These are phyloP conservation scores for Zeugodacus cucurbitae DNA, from an alignment of 1,140 invertebrate genomes.

Conservation along the genomic window DNA sequence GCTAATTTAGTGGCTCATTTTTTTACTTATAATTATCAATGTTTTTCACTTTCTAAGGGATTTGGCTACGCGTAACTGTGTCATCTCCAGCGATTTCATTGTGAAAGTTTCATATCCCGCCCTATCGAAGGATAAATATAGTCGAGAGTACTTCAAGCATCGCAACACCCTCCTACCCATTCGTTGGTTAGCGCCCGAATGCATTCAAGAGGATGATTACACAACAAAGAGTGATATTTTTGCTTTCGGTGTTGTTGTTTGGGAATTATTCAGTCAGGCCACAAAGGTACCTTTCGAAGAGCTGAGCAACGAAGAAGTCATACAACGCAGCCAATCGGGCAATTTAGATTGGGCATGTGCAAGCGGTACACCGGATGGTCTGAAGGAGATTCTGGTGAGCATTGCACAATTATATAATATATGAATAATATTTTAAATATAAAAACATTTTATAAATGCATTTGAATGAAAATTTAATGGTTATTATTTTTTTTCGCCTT, in stretches of 20 bases:
- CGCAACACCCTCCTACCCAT: slow-evolving; percentile 83
- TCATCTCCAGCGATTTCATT: slow-evolving; percentile 84
- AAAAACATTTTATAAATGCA: too few relatives aligned
- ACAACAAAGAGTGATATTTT: slow-evolving; percentile 95
- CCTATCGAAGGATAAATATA: slow-evolving; percentile 85
- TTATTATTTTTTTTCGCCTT: slow-evolving; percentile 29
- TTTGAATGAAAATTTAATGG: background rate
- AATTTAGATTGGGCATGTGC: slow-evolving; percentile 75
- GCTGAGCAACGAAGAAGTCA: slow-evolving; percentile 80
- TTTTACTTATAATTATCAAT: background rate
- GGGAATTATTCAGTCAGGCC: slow-evolving; percentile 81
- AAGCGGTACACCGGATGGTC: slow-evolving; percentile 71
- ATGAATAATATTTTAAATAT: too few relatives aligned
- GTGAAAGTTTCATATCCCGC: slow-evolving; percentile 87
- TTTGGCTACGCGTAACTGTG: slow-evolving; percentile 92
- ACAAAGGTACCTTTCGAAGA: slow-evolving; percentile 88
- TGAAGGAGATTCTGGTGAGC: slow-evolving; percentile 74
- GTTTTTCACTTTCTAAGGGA: slow-evolving; percentile 69
- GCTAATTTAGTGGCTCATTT: background rate
- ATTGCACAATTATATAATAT: background rate
- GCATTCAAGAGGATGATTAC: slow-evolving; percentile 89
- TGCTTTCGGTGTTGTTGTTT: slow-evolving; percentile 88
- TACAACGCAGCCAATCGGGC: slow-evolving; percentile 76
- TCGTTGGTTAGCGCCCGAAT: slow-evolving; percentile 90
- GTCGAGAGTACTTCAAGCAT: slow-evolving; percentile 85